phyloP scores from a whole-genome alignment of 2,888 invertebrate species.

The Drosophila ezoana region DNA sequence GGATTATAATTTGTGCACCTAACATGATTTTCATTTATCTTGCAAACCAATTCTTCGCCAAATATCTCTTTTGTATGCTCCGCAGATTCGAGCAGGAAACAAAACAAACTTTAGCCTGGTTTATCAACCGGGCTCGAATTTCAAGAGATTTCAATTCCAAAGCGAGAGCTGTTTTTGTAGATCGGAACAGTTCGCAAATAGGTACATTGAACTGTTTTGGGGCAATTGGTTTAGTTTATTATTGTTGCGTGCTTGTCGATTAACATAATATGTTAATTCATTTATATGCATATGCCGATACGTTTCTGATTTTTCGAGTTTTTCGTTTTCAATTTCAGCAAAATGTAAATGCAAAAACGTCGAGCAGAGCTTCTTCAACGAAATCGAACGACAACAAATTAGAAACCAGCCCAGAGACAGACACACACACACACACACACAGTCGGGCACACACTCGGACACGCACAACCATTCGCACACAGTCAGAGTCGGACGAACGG shows the following conservation, averaged over 20 bases:
- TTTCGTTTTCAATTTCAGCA: slow-evolving; percentile 38
- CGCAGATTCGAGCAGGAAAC: no score
- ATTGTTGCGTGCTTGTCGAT: slow-evolving; percentile 23
- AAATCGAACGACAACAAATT: slow-evolving; percentile 48
- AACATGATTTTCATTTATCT: no score
- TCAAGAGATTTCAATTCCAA: no score
- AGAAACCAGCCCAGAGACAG: slow-evolving; percentile 41
- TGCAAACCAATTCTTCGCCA: no score
- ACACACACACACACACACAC: slow-evolving; percentile 2
- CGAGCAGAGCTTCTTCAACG: slow-evolving; percentile 34
- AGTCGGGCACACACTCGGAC: slow-evolving; percentile 3
- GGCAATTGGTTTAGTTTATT: slow-evolving; percentile 33
- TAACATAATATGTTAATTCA: slow-evolving; percentile 51
- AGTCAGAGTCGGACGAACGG: neutral
- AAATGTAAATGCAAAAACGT: slow-evolving; percentile 58
- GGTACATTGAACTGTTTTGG: slow-evolving; percentile 40
- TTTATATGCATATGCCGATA: slow-evolving; percentile 34
- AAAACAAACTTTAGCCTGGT: no score
- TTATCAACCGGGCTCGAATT: no score
- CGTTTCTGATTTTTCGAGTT: slow-evolving; percentile 33
- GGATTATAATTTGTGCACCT: no score
- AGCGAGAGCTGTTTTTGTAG: no score
- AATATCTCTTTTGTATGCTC: no score
- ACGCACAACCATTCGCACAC: neutral
- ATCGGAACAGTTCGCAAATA: slow-evolving; percentile 1